phyloP scores from a whole-genome alignment of 2,113 vertebrate genomes.

The Mobula birostris region DNA sequence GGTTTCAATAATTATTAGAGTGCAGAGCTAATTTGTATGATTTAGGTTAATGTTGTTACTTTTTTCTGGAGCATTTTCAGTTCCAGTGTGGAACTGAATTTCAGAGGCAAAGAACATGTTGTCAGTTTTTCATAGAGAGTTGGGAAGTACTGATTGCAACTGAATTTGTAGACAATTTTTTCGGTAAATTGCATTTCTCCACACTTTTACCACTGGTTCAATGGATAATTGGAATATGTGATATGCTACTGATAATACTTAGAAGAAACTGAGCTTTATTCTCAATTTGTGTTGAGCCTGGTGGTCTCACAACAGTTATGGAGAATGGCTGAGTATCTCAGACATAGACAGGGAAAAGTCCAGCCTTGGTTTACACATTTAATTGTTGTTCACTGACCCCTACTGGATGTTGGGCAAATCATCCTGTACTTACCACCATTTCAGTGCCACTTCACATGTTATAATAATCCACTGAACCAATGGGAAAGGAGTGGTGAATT shows the following conservation, averaged over 20 bases:
- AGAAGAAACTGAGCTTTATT: neutral
- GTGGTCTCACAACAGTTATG: neutral
- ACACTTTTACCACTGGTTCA: neutral
- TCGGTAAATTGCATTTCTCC: neutral
- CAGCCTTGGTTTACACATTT: neutral
- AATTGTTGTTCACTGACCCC: slow-evolving; percentile 29
- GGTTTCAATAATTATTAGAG: neutral
- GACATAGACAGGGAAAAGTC: neutral
- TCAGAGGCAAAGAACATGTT: too few species aligned
- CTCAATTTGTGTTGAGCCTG: neutral
- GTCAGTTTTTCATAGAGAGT: too few species aligned
- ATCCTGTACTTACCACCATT: neutral
- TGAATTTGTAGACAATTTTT: neutral
- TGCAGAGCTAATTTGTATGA: neutral
- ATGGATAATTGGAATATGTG: neutral
- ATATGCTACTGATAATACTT: neutral
- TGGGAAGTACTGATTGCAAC: too few species aligned
- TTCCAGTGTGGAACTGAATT: too few species aligned
- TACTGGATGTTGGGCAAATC: slow-evolving; percentile 7
- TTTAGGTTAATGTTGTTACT: neutral
- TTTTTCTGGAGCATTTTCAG: neutral
- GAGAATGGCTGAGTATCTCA: neutral
- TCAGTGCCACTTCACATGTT: neutral
- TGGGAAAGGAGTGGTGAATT: too few species aligned
- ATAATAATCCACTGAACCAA: neutral